Evolutionary conservation across 2,888 invertebrate species (phyloP).

Genomic region (Opisthograptis luteolata): DNA sequence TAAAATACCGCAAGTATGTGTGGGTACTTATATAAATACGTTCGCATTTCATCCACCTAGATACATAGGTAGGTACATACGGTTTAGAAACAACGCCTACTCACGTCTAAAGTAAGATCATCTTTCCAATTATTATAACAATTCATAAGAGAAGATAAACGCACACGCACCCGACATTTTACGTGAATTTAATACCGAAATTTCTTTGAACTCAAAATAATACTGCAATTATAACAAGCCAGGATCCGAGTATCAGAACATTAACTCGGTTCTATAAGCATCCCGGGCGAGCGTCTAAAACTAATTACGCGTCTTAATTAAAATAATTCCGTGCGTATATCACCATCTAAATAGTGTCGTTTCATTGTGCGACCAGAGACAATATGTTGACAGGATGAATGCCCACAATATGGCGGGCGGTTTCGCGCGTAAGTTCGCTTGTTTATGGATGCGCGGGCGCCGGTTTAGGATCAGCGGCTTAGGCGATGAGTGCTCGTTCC

Average conservation of each 20-base stretch:
- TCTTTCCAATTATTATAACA: slow-evolving; percentile 48
- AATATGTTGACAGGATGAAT: slow-evolving; percentile 83
- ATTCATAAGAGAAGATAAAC: slow-evolving; percentile 50
- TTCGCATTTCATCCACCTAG: neutral
- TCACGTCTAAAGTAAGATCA: slow-evolving; percentile 43
- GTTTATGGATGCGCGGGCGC: slow-evolving; percentile 77
- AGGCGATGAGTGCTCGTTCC: slow-evolving; percentile 76
- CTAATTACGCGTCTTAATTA: slow-evolving; percentile 80
- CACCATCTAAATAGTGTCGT: slow-evolving; percentile 76
- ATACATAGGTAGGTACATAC: slow-evolving; percentile 39
- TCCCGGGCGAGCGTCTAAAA: slow-evolving; percentile 55
- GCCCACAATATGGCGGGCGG: slow-evolving; percentile 74
- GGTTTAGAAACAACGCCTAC: slow-evolving; percentile 51
- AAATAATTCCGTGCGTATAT: slow-evolving; percentile 73
- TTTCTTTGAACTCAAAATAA: slow-evolving; percentile 59
- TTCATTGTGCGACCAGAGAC: slow-evolving; percentile 77
- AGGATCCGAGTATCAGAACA: slow-evolving; percentile 49
- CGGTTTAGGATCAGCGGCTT: slow-evolving; percentile 78
- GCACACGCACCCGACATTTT: slow-evolving; percentile 40
- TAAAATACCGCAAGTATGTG: slow-evolving; percentile 68
- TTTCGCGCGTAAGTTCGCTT: slow-evolving; percentile 76
- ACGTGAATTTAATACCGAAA: slow-evolving; percentile 52
- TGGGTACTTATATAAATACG: no score
- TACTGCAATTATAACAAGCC: slow-evolving; percentile 52
- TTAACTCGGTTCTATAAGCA: slow-evolving; percentile 57